Evolutionary conservation across 2,113 vertebrate genomes (phyloP).

Genomic region (Alouatta palliata): DNA sequence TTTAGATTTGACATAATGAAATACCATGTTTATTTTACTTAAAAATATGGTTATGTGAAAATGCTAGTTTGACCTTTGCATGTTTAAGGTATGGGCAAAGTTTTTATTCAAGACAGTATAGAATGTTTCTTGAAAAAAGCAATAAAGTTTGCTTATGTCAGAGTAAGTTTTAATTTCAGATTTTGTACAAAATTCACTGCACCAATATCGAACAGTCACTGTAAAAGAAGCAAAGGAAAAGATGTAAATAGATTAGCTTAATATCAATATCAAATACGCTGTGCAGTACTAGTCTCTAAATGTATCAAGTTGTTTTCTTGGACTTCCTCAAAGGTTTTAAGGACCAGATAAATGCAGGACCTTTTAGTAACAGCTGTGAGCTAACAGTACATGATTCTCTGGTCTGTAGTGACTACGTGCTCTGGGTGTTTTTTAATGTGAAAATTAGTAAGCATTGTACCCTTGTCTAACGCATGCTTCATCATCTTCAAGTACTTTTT

Average conservation of each 20-base stretch:
- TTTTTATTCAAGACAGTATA: conserved; percentile 2
- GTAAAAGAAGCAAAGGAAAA: conserved; percentile 79
- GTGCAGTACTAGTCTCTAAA: conserved; percentile 80
- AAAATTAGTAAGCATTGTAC: conserved; percentile 89
- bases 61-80: conserved; percentile 19
- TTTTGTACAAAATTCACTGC: conserved; percentile 54
- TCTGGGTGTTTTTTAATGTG: conserved; percentile 83
- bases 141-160: conserved; percentile 40
- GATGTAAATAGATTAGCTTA: conserved; percentile 81
- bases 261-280: conserved; percentile 77
- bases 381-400: conserved; percentile 86
- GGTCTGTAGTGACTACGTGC: conserved; percentile 82
- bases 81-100: background rate
- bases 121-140: conserved; percentile 31
- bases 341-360: conserved; percentile 85
- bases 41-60: conserved; percentile 31
- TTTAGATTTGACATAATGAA: conserved; percentile 50
- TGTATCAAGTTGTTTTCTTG: conserved; percentile 82
- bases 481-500: conserved; percentile 87
- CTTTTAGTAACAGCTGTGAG: conserved; percentile 84
- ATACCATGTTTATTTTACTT: conserved; percentile 37
- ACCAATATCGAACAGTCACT: conserved; percentile 66
- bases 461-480: conserved; percentile 88
- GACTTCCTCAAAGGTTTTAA: conserved; percentile 83
- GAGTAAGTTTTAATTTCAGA: conserved; percentile 34